Evolutionary conservation across 2,888 invertebrate species (phyloP).

Genomic region (Dromius quadrimaculatus): DNA sequence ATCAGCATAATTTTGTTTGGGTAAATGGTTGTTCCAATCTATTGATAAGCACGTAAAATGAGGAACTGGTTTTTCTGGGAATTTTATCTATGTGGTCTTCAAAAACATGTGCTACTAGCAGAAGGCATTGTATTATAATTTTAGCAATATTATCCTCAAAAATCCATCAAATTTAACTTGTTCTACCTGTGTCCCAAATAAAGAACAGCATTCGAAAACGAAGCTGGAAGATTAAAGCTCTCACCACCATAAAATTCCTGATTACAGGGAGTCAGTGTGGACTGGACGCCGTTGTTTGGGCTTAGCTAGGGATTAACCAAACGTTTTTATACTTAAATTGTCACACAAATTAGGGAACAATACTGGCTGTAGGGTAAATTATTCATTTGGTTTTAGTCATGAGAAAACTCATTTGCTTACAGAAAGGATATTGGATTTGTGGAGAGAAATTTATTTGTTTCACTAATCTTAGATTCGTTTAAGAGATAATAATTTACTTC

Average conservation of each 20-base stretch:
- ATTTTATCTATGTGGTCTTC: too few relatives aligned
- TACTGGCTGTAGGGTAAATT: background rate
- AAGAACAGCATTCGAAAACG: too few relatives aligned
- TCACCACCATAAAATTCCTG: too few relatives aligned
- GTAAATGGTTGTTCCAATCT: background rate
- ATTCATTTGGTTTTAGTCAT: slow-evolving; percentile 15
- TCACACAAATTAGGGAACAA: slow-evolving; percentile 26
- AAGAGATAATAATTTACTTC: background rate
- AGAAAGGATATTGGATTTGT: slow-evolving; percentile 10
- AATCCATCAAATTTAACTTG: too few relatives aligned
- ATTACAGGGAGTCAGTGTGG: too few relatives aligned
- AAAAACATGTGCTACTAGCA: too few relatives aligned
- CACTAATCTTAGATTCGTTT: background rate
- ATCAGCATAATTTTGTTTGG: slow-evolving; percentile 13
- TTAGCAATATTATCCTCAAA: too few relatives aligned
- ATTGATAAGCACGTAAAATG: too few relatives aligned
- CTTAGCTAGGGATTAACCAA: slow-evolving; percentile 12
- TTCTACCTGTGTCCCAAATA: too few relatives aligned
- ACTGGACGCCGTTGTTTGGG: slow-evolving; percentile 8
- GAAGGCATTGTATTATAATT: too few relatives aligned
- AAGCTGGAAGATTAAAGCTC: too few relatives aligned
- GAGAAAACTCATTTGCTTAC: slow-evolving; percentile 17
- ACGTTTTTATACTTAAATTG: slow-evolving; percentile 36
- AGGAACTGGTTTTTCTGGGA: too few relatives aligned
- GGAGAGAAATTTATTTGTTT: slow-evolving; percentile 1